Conservation (phyloP, 1,140 invertebrate species). For the Ladona fulva region DNA sequence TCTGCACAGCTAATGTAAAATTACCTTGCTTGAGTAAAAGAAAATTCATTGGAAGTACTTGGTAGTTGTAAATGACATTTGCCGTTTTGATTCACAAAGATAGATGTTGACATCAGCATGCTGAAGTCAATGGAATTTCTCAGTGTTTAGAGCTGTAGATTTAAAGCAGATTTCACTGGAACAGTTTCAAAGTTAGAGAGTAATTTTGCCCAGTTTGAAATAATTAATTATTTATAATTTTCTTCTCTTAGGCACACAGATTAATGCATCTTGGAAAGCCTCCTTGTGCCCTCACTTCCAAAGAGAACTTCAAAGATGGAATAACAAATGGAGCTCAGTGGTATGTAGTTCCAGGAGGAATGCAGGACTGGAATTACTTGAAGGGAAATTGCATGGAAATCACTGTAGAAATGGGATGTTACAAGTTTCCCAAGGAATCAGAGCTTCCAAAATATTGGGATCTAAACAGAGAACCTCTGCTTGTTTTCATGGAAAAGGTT, state of each 20-base stretch:
- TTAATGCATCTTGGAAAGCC: constrained; percentile 67
- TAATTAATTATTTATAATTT: constrained; percentile 14
- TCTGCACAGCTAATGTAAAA: too few relatives aligned
- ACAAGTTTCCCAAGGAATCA: constrained; percentile 71
- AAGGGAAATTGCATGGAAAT: constrained; percentile 89
- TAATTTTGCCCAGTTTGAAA: too few relatives aligned
- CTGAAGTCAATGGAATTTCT: too few relatives aligned
- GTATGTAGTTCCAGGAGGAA: constrained; percentile 84
- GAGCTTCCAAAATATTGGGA: constrained; percentile 77
- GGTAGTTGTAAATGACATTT: too few relatives aligned
- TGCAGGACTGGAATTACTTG: constrained; percentile 98
- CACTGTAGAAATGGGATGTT: constrained; percentile 89
- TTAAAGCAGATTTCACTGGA: too few relatives aligned
- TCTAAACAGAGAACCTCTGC: constrained; percentile 75
- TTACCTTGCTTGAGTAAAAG: too few relatives aligned
- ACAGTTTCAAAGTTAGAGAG: too few relatives aligned
- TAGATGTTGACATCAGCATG: too few relatives aligned
- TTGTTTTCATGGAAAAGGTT: constrained; percentile 83
- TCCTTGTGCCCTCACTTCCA: constrained; percentile 37
- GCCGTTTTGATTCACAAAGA: too few relatives aligned
- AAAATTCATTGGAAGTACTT: too few relatives aligned
- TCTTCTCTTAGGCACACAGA: constrained; percentile 55
- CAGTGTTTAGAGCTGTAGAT: too few relatives aligned
- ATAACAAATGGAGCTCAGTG: constrained; percentile 89
- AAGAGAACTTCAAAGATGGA: constrained; percentile 66